These are phyloP conservation scores for Metaphire vulgaris DNA, from an alignment of 1,140 invertebrate species.

Conservation along the genomic window DNA sequence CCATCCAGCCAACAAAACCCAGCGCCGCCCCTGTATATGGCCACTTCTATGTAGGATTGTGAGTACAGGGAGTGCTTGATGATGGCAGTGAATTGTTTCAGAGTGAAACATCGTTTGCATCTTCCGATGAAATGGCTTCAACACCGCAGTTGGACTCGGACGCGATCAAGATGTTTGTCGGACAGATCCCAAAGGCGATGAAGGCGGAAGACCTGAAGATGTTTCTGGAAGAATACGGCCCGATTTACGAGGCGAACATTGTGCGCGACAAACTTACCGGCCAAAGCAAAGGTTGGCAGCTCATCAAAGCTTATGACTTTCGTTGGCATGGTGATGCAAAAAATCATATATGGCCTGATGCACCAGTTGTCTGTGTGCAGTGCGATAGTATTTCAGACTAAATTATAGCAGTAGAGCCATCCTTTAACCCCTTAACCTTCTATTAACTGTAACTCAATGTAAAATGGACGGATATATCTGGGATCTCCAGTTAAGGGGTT, in stretches of 20 bases:
- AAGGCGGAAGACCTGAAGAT: slow-evolving; percentile 26
- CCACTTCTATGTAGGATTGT: no score
- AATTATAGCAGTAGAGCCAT: no score
- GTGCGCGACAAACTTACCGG: slow-evolving; percentile 51
- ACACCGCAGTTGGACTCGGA: slow-evolving; percentile 13
- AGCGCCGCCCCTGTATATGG: no score
- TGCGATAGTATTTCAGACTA: background rate
- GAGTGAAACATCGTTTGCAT: no score
- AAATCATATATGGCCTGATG: background rate
- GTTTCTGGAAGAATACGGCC: slow-evolving; percentile 25
- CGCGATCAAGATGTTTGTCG: slow-evolving; percentile 25
- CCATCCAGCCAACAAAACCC: no score
- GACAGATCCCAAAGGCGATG: slow-evolving; percentile 25
- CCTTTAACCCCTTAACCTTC: no score
- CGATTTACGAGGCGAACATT: slow-evolving; percentile 24
- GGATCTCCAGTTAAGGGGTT: no score
- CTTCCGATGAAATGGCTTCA: background rate
- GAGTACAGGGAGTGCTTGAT: no score
- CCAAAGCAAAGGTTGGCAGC: slow-evolving; percentile 78
- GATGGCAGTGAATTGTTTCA: no score
- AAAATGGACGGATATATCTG: no score
- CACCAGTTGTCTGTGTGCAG: background rate
- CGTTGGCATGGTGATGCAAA: background rate
- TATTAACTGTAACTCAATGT: no score
- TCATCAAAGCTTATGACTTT: background rate